These are phyloP conservation scores for Parotia lawesii DNA, from an alignment of 2,113 vertebrate genomes.

Conservation along the genomic window DNA sequence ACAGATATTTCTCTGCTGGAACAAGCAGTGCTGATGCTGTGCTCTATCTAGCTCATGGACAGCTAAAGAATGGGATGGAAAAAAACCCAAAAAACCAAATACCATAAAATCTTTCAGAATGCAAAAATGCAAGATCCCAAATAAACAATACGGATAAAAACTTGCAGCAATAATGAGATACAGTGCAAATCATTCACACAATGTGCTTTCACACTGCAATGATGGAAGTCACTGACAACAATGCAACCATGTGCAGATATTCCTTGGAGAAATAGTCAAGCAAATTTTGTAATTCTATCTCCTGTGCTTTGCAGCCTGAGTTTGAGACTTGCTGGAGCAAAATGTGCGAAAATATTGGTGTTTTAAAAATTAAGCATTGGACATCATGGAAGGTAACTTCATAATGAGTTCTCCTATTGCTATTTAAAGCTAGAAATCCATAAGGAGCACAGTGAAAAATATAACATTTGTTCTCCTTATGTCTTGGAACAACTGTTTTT, in stretches of 20 bases:
- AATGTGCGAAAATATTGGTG: background rate
- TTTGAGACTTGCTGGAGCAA: constrained; percentile 22
- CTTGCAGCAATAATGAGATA: constrained; percentile 62
- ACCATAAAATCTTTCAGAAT: background rate
- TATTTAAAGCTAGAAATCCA: constrained; percentile 66
- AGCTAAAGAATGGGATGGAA: background rate
- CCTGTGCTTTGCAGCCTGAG: constrained; percentile 6
- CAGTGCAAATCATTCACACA: constrained; percentile 56
- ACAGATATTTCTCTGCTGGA: constrained; percentile 19
- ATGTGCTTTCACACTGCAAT: constrained; percentile 23
- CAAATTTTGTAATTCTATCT: constrained; percentile 35
- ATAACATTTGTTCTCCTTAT: constrained; percentile 28
- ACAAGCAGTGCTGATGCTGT: background rate
- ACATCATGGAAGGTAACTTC: constrained; percentile 26
- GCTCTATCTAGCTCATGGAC: background rate
- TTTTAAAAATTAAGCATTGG: constrained; percentile 51
- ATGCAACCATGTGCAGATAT: constrained; percentile 16
- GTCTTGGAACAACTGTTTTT: constrained; percentile 37
- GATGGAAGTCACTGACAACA: constrained; percentile 56
- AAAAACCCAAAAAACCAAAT: background rate
- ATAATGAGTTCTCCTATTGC: constrained; percentile 16
- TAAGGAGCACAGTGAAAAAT: constrained; percentile 32
- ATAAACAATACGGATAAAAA: constrained; percentile 39
- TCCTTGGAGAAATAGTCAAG: constrained; percentile 36
- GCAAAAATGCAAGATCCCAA: constrained; percentile 9